Evolutionary conservation across 2,797 vertebrate genomes (phyloP).

Genomic region (Diglossa cyanea): DNA sequence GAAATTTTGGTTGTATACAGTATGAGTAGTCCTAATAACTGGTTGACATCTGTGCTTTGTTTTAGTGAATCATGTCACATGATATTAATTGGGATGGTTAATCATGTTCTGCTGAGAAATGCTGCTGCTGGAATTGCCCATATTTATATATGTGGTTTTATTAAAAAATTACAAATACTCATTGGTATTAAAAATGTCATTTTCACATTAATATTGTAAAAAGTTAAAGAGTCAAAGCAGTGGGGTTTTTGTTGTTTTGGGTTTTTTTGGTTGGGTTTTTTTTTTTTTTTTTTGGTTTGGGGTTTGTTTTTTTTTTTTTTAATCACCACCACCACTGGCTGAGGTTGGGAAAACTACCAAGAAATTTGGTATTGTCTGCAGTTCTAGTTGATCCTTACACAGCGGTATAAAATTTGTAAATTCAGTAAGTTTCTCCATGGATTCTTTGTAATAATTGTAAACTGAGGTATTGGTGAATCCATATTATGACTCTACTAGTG

Average conservation of each 20-base stretch:
- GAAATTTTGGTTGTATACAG: conserved; percentile 45
- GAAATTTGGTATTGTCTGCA: conserved; percentile 47
- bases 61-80: conserved; percentile 68
- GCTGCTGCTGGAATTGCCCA: conserved; percentile 67
- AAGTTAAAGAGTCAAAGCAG: conserved; percentile 46
- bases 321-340: background rate
- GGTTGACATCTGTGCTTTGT: conserved; percentile 67
- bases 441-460: conserved; percentile 73
- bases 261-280: background rate
- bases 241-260: background rate
- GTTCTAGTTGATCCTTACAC: conserved; percentile 52
- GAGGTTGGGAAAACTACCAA: conserved; percentile 42
- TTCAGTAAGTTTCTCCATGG: conserved; percentile 62
- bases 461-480: conserved; percentile 67
- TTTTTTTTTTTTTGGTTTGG: too few species aligned
- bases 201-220: conserved; percentile 60
- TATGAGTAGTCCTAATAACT: conserved; percentile 61
- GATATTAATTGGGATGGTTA: conserved; percentile 63
- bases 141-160: conserved; percentile 72
- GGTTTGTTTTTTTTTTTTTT: conserved; percentile 11
- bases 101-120: conserved; percentile 70
- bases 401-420: conserved; percentile 52
- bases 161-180: conserved; percentile 47
- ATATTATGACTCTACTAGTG: conserved; percentile 76
- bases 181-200: conserved; percentile 60